These are phyloP conservation scores for Drosophila longiperda DNA, from an alignment of 2,888 invertebrate species.

Conservation along the genomic window DNA sequence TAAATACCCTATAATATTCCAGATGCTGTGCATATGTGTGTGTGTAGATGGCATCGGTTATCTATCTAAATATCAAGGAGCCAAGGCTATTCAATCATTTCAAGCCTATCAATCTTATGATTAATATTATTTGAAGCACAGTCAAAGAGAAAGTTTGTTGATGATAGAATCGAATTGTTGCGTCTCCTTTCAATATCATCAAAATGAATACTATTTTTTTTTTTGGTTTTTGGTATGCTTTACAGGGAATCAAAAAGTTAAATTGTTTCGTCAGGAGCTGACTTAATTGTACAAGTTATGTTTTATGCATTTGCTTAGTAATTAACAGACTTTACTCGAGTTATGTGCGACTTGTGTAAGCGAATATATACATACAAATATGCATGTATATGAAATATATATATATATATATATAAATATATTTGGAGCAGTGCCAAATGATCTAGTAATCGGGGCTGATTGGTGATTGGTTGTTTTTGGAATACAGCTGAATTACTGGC, in stretches of 20 bases:
- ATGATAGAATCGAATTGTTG: neutral
- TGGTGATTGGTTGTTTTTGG: neutral
- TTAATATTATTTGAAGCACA: neutral
- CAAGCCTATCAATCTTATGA: too few species aligned
- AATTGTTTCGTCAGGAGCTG: neutral
- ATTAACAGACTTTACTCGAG: constrained; percentile 57
- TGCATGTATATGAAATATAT: neutral
- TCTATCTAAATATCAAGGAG: neutral
- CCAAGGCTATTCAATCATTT: too few species aligned
- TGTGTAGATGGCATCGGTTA: neutral
- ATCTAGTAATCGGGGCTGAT: constrained; percentile 28
- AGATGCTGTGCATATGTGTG: neutral
- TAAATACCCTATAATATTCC: constrained; percentile 30
- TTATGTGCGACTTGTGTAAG: constrained; percentile 10
- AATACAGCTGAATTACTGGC: constrained; percentile 26
- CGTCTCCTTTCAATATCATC: neutral
- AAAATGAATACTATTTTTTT: neutral
- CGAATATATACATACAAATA: constrained; percentile 1
- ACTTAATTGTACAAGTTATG: constrained; percentile 40
- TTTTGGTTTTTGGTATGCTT: neutral
- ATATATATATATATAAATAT: constrained; percentile 11
- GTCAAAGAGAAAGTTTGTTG: neutral
- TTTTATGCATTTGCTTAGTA: constrained; percentile 72
- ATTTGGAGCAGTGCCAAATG: constrained; percentile 32
- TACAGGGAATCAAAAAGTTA: constrained; percentile 32